Evolutionary conservation across 2,888 invertebrate species (phyloP).

Genomic region (Lepidonotus clava): DNA sequence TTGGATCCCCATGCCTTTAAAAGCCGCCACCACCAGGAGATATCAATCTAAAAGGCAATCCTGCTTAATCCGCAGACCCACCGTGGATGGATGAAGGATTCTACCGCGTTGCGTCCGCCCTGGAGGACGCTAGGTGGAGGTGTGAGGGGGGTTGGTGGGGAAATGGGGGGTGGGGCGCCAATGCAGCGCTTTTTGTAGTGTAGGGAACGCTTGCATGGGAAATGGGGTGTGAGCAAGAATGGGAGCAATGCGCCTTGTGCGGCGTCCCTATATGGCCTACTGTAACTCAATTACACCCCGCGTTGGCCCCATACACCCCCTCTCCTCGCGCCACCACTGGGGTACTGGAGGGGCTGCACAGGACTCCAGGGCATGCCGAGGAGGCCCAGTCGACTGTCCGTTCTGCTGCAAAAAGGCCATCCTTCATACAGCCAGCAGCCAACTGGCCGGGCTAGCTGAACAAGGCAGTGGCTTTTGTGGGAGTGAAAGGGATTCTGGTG

Average conservation of each 20-base stretch:
- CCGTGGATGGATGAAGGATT: conserved; percentile 6
- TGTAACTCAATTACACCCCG: conserved; percentile 24
- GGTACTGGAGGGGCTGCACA: not conserved
- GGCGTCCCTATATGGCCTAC: not conserved
- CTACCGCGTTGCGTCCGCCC: not conserved
- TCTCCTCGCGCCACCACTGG: not conserved
- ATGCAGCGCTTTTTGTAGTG: too few relatives aligned
- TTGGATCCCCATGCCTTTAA: conserved; percentile 14
- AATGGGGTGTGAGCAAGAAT: not conserved
- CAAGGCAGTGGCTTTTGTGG: not conserved
- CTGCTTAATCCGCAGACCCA: conserved; percentile 25
- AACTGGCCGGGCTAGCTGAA: not conserved
- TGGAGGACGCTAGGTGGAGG: not conserved
- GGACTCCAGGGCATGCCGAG: not conserved
- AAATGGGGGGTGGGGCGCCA: not conserved
- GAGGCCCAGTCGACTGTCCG: not conserved
- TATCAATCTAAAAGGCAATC: conserved; percentile 48
- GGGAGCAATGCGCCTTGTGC: not conserved
- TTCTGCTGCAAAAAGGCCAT: conserved; percentile 32
- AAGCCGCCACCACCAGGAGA: conserved; percentile 36
- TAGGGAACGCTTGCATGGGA: not conserved
- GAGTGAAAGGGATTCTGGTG: not conserved
- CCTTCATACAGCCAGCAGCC: not conserved
- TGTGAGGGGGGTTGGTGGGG: not conserved
- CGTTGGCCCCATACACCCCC: not conserved